A percentile compares a stretch with the other conserved stretches of the same genome.
phyloP scores from a whole-genome alignment of 2,113 vertebrate species.

The Engraulis encrasicolus region DNA sequence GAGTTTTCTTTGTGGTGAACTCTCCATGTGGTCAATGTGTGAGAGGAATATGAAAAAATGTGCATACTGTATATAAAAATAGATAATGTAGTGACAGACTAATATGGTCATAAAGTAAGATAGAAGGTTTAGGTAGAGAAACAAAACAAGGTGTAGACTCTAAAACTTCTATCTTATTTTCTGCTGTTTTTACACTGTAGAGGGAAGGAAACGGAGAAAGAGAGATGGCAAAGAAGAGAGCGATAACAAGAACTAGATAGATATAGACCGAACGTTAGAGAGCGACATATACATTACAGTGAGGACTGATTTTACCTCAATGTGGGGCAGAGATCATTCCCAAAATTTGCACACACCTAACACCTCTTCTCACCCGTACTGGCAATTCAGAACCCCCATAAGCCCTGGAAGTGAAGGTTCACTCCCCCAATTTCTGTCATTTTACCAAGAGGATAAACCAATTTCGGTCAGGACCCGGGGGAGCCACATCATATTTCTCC shows the following conservation, averaged over 20 bases:
- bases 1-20: too few species aligned
- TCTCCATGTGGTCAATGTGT: too few species aligned
- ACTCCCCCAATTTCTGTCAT: slow-evolving; percentile 50
- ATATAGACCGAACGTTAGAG: background rate
- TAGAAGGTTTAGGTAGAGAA: too few species aligned
- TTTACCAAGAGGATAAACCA: slow-evolving; percentile 48
- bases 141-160: too few species aligned
- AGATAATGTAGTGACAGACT: too few species aligned
- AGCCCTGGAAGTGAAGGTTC: slow-evolving; percentile 17
- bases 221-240: background rate
- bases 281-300: background rate
- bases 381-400: background rate
- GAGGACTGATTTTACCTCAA: background rate
- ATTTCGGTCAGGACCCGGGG: slow-evolving; percentile 45
- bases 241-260: background rate
- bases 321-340: background rate
- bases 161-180: too few species aligned
- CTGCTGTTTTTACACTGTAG: too few species aligned
- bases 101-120: too few species aligned
- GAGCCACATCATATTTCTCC: background rate
- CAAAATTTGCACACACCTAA: background rate
- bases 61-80: too few species aligned
- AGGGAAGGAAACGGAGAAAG: background rate
- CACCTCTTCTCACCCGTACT: background rate
- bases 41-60: too few species aligned